Conservation (phyloP, 1,140 invertebrate species). For the Elysia chlorotica region DNA sequence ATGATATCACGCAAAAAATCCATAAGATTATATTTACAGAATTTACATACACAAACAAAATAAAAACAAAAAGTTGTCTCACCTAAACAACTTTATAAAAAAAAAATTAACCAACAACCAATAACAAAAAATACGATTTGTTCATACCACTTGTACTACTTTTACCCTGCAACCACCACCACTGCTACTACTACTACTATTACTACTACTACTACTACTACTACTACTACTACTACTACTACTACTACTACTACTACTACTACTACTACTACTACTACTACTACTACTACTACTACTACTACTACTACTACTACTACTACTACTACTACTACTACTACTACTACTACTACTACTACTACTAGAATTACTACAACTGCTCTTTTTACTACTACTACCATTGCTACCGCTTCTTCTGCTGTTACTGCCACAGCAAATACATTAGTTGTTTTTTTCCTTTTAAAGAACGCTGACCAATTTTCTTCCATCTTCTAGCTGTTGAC, state of each 20-base stretch:
- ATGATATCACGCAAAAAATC: no score
- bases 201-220: constrained; percentile 3
- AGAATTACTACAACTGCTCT: neutral
- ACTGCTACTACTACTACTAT: neutral
- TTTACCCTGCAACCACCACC: neutral
- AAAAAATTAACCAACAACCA: no score
- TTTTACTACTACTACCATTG: neutral
- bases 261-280: neutral
- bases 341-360: neutral
- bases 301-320: constrained; percentile 1
- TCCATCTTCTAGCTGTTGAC: no score
- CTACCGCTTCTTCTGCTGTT: neutral
- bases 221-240: constrained; percentile 1
- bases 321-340: constrained; percentile 3
- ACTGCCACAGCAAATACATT: no score
- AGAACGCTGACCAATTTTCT: no score
- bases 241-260: constrained; percentile 1
- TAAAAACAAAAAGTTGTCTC: no score
- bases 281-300: neutral
- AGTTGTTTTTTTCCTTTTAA: no score
- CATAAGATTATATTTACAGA: no score
- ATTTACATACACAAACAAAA: no score
- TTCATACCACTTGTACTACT: neutral
- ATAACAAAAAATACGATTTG: no score
- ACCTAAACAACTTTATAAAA: no score